phyloP scores from a whole-genome alignment of 2,797 vertebrate genomes.

The Nothura maculosa region DNA sequence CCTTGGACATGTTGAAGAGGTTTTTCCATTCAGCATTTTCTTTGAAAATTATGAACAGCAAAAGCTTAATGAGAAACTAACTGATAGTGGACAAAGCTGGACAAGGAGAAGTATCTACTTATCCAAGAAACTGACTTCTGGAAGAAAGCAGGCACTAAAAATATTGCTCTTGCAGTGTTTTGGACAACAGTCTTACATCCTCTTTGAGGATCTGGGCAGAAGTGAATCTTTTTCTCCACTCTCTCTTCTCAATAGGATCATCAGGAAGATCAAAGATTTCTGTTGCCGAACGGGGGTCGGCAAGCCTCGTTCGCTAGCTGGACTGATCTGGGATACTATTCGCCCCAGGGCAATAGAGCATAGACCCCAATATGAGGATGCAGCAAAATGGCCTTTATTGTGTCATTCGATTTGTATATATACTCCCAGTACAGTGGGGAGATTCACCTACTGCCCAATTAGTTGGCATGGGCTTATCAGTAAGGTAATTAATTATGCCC shows the following conservation, averaged over 20 bases:
- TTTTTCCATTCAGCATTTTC: background rate
- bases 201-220: background rate
- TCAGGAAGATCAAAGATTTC: background rate
- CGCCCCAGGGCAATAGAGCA: too few species aligned
- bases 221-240: background rate
- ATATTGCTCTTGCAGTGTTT: background rate
- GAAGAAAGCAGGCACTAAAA: background rate
- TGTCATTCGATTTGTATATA: too few species aligned
- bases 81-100: background rate
- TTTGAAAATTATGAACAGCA: background rate
- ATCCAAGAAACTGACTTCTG: background rate
- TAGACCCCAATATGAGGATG: too few species aligned
- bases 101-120: background rate
- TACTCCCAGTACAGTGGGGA: too few species aligned
- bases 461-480: too few species aligned
- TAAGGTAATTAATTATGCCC: too few species aligned
- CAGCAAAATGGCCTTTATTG: too few species aligned
- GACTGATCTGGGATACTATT: too few species aligned
- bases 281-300: too few species aligned
- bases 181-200: background rate
- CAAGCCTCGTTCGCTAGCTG: too few species aligned
- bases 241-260: background rate
- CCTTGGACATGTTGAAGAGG: background rate
- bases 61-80: background rate
- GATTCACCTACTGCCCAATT: too few species aligned